Base-by-base conservation (phyloP, 2,113 vertebrate species). In the Passer domesticus region DNA sequence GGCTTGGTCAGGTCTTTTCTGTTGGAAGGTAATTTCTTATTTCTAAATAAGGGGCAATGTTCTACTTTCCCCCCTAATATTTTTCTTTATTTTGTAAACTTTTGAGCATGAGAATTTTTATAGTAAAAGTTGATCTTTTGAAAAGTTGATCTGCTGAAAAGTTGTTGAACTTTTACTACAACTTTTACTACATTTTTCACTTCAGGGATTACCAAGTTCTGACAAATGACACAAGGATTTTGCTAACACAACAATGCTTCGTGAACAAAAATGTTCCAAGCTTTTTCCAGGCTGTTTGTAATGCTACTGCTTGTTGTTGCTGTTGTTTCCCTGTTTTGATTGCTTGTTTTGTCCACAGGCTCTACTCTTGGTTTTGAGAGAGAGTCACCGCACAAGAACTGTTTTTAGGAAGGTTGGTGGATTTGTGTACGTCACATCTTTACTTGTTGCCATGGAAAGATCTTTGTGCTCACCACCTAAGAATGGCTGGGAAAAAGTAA, bases 381-480 rank as follows among this genome's bases (percentile, higher is more conserved):
- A 99, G 96, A 99, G 99, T 80, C 99, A 99, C 95, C 99, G 99
- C 69, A 99, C 99, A 3, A 98, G 99, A 73, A 99, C 99, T 0
- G 99, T 99, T 53, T 99, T 99, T 91, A 98, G 99, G 53, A 99
- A 99, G 95, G 99, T 99, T 35, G 99, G 99, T 55, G 99, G 99
- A 44, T 99, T 99, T 90, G 99, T 99, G 39, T 99, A 99, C 28
- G 98, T 99, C 81, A 99, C 99, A 5, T 99, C 99, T 15, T 97
- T 99, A 78, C 98, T 99, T 4, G 99, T 99, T 80, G 99, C 99
- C 76, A 99, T 99, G 99, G 99, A 99, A 92, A 98, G 98, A 91
- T 99, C 99, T 75, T 97, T 99, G 96, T 99, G 98, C 76, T 98
- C 97, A 17, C 98, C 98, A 1, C 99, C 98, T 5, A 98, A 98